phyloP scores from a whole-genome alignment of 2,113 vertebrate genomes.

The Meriones unguiculatus region DNA sequence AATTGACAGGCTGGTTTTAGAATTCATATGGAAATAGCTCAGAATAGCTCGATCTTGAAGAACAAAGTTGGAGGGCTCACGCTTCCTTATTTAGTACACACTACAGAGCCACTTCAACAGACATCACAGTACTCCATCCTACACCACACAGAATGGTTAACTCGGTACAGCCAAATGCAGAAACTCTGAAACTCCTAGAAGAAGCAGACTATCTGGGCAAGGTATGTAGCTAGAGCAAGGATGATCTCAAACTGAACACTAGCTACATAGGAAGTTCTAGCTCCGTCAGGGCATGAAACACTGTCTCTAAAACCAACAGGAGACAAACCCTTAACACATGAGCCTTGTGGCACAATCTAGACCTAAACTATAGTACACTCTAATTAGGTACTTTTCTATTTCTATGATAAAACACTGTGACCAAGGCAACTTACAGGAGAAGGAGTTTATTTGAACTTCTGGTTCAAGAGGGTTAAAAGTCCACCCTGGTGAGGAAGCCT shows the following conservation, averaged over 20 bases:
- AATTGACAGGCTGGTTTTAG: constrained; percentile 12
- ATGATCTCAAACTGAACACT: neutral
- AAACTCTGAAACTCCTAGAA: constrained; percentile 23
- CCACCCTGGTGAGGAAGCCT: neutral
- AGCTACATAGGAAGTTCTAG: neutral
- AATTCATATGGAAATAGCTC: constrained; percentile 38
- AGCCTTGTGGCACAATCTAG: neutral
- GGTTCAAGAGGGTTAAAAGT: neutral
- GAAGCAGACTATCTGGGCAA: neutral
- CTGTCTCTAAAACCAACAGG: neutral
- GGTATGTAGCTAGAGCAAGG: neutral
- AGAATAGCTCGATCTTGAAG: constrained; percentile 36
- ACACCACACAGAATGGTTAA: neutral
- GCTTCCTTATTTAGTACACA: constrained; percentile 38
- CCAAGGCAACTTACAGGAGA: neutral
- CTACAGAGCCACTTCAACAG: constrained; percentile 37
- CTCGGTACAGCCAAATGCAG: neutral
- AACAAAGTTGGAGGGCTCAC: neutral
- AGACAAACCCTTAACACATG: neutral
- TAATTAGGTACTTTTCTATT: neutral
- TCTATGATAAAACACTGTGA: neutral
- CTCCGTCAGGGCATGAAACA: neutral
- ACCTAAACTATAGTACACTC: neutral
- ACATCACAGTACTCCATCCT: neutral
- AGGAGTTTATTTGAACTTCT: neutral